These are phyloP conservation scores for Gallinago solitaria DNA, from an alignment of 2,797 vertebrate genomes.

Conservation along the genomic window DNA sequence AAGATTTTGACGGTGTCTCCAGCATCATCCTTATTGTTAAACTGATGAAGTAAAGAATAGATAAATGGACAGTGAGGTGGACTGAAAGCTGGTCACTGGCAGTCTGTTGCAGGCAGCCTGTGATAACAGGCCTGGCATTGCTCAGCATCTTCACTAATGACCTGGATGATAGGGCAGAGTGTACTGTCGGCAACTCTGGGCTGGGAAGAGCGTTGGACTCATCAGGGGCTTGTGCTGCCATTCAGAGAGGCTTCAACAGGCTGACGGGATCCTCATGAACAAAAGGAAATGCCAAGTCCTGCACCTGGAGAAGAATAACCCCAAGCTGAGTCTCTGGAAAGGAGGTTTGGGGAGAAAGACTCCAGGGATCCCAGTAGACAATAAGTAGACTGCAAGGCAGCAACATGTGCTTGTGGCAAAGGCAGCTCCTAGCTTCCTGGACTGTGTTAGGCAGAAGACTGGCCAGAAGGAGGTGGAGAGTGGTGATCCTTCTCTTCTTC, in stretches of 20 bases:
- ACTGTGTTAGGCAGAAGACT: not conserved
- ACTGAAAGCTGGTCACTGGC: not conserved
- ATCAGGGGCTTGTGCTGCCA: not conserved
- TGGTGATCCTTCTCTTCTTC: not conserved
- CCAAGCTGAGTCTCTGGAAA: not conserved
- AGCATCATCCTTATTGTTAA: not conserved
- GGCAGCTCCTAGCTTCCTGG: not conserved
- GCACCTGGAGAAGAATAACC: not conserved
- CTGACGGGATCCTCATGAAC: not conserved
- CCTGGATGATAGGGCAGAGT: not conserved
- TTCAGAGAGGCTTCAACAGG: not conserved
- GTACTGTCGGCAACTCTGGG: not conserved
- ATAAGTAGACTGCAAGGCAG: rapidly evolving
- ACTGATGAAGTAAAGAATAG: not conserved
- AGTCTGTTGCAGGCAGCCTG: not conserved
- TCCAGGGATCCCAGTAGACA: not conserved
- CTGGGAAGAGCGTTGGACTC: not conserved
- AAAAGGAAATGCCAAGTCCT: not conserved
- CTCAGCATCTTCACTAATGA: not conserved
- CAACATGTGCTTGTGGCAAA: not conserved
- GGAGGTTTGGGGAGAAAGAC: not conserved
- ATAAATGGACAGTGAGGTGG: not conserved
- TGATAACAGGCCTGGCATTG: not conserved
- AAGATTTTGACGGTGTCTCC: not conserved
- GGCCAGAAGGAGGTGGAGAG: not conserved